Evolutionary conservation across 2,888 invertebrate genomes (phyloP).

Genomic region (Diaprepes abbreviatus): DNA sequence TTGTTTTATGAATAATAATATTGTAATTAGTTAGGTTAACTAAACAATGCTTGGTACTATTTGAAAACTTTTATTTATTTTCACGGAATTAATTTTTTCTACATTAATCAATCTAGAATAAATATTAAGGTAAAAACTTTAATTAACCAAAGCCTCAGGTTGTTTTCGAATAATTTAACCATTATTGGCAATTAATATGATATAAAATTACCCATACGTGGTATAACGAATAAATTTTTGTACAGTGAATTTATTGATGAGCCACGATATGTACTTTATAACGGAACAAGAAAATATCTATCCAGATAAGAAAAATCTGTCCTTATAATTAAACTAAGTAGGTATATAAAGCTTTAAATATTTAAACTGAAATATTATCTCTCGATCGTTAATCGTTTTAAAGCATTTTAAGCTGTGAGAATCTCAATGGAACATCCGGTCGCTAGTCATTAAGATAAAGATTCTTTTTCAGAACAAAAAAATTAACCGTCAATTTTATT

Average conservation of each 20-base stretch:
- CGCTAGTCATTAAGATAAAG: slow-evolving; percentile 32
- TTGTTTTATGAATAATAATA: slow-evolving; percentile 22
- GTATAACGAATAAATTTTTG: slow-evolving; percentile 30
- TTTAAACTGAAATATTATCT: slow-evolving; percentile 38
- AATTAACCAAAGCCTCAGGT: slow-evolving; percentile 21
- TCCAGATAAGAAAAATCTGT: slow-evolving; percentile 24
- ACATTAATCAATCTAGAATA: slow-evolving; percentile 21
- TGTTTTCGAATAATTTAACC: slow-evolving; percentile 39
- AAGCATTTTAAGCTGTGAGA: slow-evolving; percentile 36
- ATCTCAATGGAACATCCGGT: slow-evolving; percentile 29
- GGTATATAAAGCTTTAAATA: slow-evolving; percentile 27
- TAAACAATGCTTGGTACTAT: slow-evolving; percentile 2
- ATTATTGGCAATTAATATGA: slow-evolving; percentile 42
- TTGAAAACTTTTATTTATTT: slow-evolving; percentile 14
- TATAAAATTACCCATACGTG: slow-evolving; percentile 33
- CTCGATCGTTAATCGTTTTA: slow-evolving; percentile 34
- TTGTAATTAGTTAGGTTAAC: slow-evolving; percentile 1
- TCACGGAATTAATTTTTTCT: slow-evolving; percentile 9
- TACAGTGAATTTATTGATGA: slow-evolving; percentile 13
- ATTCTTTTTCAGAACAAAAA: slow-evolving; percentile 27
- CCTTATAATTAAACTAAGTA: slow-evolving; percentile 32
- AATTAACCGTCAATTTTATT: slow-evolving; percentile 15
- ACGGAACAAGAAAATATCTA: slow-evolving; percentile 23
- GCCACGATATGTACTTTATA: slow-evolving; percentile 4
- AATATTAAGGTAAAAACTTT: slow-evolving; percentile 23